Percentiles rank a stretch among this genome's conserved stretches.
Conservation (phyloP, 2,113 vertebrate genomes). For the Piliocolobus tephrosceles region DNA sequence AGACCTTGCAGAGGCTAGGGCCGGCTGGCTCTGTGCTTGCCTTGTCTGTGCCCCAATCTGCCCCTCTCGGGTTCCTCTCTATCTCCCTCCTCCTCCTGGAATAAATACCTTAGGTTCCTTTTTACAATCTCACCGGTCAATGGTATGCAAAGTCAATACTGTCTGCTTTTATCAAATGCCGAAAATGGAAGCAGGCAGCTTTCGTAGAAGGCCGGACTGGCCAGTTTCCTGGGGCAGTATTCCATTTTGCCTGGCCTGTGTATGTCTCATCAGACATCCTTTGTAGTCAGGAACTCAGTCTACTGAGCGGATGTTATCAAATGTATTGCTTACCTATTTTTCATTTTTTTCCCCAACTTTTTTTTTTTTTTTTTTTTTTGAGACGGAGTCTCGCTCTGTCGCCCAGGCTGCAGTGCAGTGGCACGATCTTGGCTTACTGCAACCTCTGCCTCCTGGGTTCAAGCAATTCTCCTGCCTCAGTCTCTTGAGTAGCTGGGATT, state of each 20-base stretch:
- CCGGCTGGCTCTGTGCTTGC: background rate
- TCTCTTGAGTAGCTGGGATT: too few relatives aligned
- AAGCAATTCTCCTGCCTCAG: too few relatives aligned
- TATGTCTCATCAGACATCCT: background rate
- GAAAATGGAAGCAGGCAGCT: background rate
- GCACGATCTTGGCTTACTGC: too few relatives aligned
- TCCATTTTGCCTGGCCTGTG: background rate
- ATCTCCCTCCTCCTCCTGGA: accelerated
- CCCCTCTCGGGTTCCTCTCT: too few relatives aligned
- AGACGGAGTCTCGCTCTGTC: too few relatives aligned
- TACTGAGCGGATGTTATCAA: background rate
- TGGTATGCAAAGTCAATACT: accelerated
- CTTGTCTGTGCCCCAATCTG: too few relatives aligned
- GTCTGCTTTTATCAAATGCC: background rate
- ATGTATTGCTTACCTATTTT: background rate
- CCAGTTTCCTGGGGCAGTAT: background rate
- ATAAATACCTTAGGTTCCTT: background rate
- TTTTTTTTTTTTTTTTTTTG: too few relatives aligned
- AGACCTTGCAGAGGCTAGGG: background rate
- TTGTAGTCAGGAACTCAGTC: background rate
- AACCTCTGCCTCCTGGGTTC: too few relatives aligned
- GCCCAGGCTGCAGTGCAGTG: too few relatives aligned
- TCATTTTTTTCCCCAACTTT: background rate
- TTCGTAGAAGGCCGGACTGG: background rate
- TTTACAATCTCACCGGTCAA: accelerated